Evolutionary conservation across 2,113 vertebrate species (phyloP).

Genomic region (Gopherus flavomarginatus): DNA sequence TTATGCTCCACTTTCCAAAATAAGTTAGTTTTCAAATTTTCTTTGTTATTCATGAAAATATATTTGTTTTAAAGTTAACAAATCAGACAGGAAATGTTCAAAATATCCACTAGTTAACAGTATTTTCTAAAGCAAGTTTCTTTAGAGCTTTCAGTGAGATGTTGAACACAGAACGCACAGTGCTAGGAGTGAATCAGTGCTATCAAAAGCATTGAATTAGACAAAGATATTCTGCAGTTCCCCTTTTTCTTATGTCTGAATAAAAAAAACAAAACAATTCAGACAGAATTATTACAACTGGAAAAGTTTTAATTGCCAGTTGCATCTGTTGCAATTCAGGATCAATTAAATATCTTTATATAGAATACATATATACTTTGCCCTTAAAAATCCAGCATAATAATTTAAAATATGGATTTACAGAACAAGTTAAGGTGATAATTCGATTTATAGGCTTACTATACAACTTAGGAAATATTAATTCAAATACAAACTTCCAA

Average conservation of each 20-base stretch:
- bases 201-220: neutral
- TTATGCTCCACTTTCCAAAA: slow-evolving; percentile 19
- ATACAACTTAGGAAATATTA: neutral
- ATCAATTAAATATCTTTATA: neutral
- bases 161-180: neutral
- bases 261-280: neutral
- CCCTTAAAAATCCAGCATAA: neutral
- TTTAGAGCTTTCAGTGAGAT: neutral
- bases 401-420: neutral
- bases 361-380: neutral
- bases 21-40: neutral
- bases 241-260: neutral
- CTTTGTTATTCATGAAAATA: neutral
- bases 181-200: neutral
- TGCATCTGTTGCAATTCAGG: neutral
- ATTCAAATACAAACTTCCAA: neutral
- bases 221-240: neutral
- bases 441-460: neutral
- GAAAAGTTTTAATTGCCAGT: neutral
- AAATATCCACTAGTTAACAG: neutral
- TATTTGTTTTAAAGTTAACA: neutral
- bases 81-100: neutral
- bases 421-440: neutral
- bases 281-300: neutral
- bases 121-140: neutral